Percentiles rank a stretch among this genome's conserved stretches.
phyloP scores from a whole-genome alignment of 2,888 invertebrate genomes.

The Panzeria rudis region DNA sequence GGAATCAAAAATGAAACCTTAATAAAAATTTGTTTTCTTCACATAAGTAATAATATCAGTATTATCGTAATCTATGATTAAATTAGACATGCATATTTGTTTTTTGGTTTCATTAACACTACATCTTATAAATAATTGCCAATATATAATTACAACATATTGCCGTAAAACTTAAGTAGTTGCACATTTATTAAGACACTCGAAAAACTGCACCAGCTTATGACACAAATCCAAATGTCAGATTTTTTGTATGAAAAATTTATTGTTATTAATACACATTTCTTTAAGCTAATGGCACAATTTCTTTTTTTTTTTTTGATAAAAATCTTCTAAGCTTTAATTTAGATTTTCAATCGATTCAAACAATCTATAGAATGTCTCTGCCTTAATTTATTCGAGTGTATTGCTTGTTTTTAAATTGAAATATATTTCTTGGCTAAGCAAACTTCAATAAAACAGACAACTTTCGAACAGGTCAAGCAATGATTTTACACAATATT shows the following conservation, averaged over 20 bases:
- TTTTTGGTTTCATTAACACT: slow-evolving; percentile 27
- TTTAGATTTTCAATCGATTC: no score
- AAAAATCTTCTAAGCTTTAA: no score
- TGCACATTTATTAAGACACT: background rate
- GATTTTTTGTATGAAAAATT: no score
- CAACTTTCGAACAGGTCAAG: slow-evolving; percentile 6
- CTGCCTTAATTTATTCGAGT: background rate
- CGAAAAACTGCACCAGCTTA: background rate
- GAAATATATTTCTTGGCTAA: background rate
- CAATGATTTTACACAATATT: background rate
- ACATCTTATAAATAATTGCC: slow-evolving; percentile 13
- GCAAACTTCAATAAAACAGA: background rate
- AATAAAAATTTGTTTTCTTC: background rate
- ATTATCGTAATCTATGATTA: slow-evolving; percentile 13
- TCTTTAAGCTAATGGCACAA: no score
- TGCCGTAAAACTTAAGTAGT: slow-evolving; percentile 1
- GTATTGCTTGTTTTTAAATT: background rate
- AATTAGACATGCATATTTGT: background rate
- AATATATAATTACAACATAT: slow-evolving; percentile 6
- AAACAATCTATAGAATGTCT: no score
- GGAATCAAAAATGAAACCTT: slow-evolving; percentile 16
- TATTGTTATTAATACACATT: no score
- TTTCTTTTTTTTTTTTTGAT: no score
- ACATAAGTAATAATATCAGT: background rate
- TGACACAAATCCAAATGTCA: no score